Conservation (phyloP, 1,140 invertebrate genomes). For the Micrasema longulum region DNA sequence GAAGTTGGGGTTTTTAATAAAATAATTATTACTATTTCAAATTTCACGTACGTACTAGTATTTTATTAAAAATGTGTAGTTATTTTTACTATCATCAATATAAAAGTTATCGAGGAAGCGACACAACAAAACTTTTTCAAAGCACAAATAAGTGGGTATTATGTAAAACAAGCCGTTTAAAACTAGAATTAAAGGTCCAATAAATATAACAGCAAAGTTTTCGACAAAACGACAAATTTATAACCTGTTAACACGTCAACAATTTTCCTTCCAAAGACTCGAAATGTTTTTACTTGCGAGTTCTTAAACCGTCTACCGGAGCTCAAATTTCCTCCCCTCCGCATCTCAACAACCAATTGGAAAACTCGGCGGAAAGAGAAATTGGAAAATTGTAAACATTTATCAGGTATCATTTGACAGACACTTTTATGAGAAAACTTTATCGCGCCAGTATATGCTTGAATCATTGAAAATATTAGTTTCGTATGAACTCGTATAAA, state of each 20-base stretch:
- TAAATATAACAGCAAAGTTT: background rate
- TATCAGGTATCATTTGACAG: conserved; percentile 43
- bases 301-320: conserved; percentile 6
- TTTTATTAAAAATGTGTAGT: too few species aligned
- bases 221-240: conserved; percentile 20
- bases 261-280: conserved; percentile 2
- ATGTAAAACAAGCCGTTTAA: background rate
- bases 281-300: conserved; percentile 17
- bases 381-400: conserved; percentile 44
- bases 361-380: conserved; percentile 29
- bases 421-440: conserved; percentile 47
- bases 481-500: conserved; percentile 23
- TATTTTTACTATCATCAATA: too few species aligned
- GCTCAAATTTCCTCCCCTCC: background rate
- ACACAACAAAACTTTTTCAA: too few species aligned
- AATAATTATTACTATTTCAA: too few species aligned
- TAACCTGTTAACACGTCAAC: conserved; percentile 28
- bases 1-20: too few species aligned
- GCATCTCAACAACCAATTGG: conserved; percentile 2
- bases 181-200: conserved; percentile 6
- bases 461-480: conserved; percentile 32
- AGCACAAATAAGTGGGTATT: background rate
- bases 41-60: too few species aligned
- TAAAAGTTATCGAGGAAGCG: too few species aligned
- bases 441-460: background rate